A percentile compares a stretch with the other conserved stretches of the same genome.
Evolutionary conservation across 2,797 vertebrate genomes (phyloP).

Genomic region (Lophius americanus): DNA sequence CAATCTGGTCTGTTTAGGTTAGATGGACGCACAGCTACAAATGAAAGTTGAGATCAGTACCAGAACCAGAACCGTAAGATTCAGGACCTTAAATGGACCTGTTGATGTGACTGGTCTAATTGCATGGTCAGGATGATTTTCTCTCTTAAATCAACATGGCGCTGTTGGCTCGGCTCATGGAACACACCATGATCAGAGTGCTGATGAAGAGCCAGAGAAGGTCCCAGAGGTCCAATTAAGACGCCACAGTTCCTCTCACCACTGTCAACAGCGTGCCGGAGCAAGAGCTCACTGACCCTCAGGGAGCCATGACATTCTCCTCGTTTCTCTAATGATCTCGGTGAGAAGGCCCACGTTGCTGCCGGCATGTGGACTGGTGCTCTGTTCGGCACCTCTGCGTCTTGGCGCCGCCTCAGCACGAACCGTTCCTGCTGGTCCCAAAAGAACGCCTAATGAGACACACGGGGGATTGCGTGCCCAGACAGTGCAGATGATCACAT

Average conservation of each 20-base stretch:
- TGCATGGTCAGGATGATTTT: too few relatives aligned
- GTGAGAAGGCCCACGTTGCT: conserved; percentile 32
- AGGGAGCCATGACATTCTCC: conserved; percentile 43
- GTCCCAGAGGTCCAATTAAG: conserved; percentile 79
- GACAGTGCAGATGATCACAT: conserved; percentile 40
- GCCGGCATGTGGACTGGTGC: conserved; percentile 63
- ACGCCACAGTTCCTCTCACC: conserved; percentile 63
- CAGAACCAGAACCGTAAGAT: too few relatives aligned
- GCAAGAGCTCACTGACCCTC: conserved; percentile 47
- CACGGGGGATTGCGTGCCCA: conserved; percentile 53
- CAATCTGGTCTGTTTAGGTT: too few relatives aligned
- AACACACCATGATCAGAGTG: conserved; percentile 38
- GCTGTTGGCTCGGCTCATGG: background rate
- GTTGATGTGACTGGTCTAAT: too few relatives aligned
- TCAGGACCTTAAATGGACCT: too few relatives aligned
- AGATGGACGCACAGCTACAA: too few relatives aligned
- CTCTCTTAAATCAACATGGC: background rate
- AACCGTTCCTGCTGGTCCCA: conserved; percentile 29
- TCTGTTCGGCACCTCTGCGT: conserved; percentile 24
- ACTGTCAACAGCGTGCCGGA: conserved; percentile 48
- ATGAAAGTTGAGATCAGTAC: too few relatives aligned
- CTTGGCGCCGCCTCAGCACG: conserved; percentile 20
- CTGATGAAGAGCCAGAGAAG: conserved; percentile 75
- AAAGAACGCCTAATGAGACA: conserved; percentile 45
- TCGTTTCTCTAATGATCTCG: conserved; percentile 53